A percentile compares a stretch with the other conserved stretches of the same genome.
These are phyloP conservation scores for Stictocephala bisonia DNA, from an alignment of 2,888 invertebrate species.

Conservation along the genomic window DNA sequence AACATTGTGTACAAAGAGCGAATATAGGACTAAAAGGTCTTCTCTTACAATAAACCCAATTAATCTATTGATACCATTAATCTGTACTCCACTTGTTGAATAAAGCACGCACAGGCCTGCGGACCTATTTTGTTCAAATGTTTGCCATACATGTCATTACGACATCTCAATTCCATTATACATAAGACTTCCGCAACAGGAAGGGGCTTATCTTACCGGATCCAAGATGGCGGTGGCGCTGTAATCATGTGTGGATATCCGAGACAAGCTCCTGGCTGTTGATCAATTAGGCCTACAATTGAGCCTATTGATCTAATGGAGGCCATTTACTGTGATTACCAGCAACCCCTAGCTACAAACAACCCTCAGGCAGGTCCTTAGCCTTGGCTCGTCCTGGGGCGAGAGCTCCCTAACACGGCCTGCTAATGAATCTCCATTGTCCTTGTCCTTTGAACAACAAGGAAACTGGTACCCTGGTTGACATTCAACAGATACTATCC, in stretches of 20 bases:
- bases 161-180: no score
- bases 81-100: no score
- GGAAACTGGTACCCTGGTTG: no score
- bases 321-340: constrained; percentile 29
- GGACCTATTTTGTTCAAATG: no score
- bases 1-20: no score
- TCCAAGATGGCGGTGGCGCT: constrained; percentile 20
- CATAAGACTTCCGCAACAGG: not conserved
- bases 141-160: no score
- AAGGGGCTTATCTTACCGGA: not conserved
- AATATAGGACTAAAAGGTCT: no score
- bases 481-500: no score
- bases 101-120: no score
- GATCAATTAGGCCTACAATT: constrained; percentile 33
- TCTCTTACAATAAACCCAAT: no score
- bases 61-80: no score
- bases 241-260: constrained; percentile 19
- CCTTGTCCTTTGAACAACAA: no score
- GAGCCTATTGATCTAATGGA: constrained; percentile 32
- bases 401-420: not conserved
- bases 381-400: not conserved
- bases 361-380: not conserved
- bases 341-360: not conserved
- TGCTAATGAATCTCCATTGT: not conserved
- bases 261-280: constrained; percentile 10